Base-by-base conservation (phyloP, 1,140 invertebrate genomes). In the Drosophila micromelanica region DNA sequence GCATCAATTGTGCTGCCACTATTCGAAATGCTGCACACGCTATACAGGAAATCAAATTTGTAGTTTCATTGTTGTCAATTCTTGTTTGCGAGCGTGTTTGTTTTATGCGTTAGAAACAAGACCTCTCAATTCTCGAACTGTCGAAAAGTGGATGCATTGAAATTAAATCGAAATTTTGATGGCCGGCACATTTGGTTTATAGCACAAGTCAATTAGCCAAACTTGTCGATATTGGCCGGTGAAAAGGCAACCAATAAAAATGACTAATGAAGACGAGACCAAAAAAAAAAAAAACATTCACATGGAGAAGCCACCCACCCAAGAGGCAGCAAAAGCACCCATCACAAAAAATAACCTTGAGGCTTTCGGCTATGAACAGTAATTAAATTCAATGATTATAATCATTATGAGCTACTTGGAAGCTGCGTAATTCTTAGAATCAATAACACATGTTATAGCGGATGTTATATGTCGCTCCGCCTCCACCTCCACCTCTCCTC, bases 41-140 rank as follows among this genome's bases (percentile, higher is more conserved):
- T 35, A 85, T 75, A 73, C 71, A 87, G 82, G 84, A 89, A 87
- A 87, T 89, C 49, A 76, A 79, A 76, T 89, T 70, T 63, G 23
- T 79, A 67, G 63, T 78, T 65, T 49, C 62, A 54, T 73, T 73
- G 60, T 76, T 62, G 27, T 57, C 13, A 9, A 11, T 32, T 57
- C 5, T 27, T 27, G 5, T 27, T 27, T 27, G 27, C 27, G 17
- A n/a, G 38, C 8, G 5, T 46, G 12, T 27, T 6, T 73, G 13
- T 40, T 55, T 64, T 27, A 35, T 35, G n/a, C 40, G 46, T 72
- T 35, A 35, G 8, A 81, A 86, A 81, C 82, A 45, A 86, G 82
- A 72, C 76, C 69, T 61, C 32, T 81, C 32, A 76, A 62, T 68
- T 65, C 60, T 38, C 46, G 30, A 49, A n/a, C 12, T 40, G 12